Conservation (phyloP, 2,113 vertebrate species). For the Zosterops japonicus region DNA sequence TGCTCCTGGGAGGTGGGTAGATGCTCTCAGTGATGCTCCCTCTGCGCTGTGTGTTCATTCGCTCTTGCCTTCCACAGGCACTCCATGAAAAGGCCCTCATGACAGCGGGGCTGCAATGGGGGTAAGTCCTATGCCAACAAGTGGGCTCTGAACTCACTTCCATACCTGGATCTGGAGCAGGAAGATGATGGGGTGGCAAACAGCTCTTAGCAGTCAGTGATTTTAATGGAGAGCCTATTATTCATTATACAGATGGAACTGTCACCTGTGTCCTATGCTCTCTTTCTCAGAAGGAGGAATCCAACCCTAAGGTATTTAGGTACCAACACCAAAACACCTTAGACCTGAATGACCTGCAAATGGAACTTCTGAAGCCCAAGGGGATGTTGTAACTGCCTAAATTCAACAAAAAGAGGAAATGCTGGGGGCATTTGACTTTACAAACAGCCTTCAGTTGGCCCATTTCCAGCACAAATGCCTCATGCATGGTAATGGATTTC, state of each 20-base stretch:
- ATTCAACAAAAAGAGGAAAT: background rate
- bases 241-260: background rate
- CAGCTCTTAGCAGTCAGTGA: fast-evolving
- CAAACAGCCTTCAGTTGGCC: background rate
- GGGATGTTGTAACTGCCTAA: background rate
- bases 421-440: background rate
- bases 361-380: background rate
- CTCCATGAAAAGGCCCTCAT: fast-evolving
- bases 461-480: slow-evolving; percentile 6
- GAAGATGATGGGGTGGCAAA: background rate
- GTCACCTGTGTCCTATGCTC: background rate
- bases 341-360: background rate
- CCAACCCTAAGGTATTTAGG: background rate
- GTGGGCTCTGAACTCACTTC: background rate
- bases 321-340: background rate
- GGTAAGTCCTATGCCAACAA: background rate
- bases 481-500: slow-evolving; percentile 36
- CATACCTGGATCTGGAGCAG: background rate
- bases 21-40: fast-evolving
- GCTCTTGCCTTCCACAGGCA: background rate
- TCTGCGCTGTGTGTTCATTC: fast-evolving
- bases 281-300: background rate
- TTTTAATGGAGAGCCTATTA: background rate
- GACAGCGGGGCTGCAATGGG: fast-evolving
- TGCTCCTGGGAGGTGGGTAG: background rate